These are phyloP conservation scores for Apeira syringaria DNA, from an alignment of 2,888 invertebrate species.

Conservation along the genomic window DNA sequence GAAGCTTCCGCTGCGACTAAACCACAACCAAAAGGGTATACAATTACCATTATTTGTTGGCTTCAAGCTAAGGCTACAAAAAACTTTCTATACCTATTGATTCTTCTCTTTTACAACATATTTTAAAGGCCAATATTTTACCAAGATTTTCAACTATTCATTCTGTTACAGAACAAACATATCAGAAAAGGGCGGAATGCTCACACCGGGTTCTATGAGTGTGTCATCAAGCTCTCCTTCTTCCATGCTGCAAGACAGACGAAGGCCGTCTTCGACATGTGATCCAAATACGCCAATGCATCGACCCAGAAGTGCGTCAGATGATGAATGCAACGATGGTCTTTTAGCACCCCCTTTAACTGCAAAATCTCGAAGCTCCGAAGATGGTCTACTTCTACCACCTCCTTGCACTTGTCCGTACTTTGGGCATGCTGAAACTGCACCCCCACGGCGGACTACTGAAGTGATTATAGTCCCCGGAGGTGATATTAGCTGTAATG, in stretches of 20 bases:
- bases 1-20: conserved; percentile 86
- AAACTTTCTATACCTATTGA: conserved; percentile 38
- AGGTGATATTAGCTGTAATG: conserved; percentile 76
- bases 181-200: conserved; percentile 71
- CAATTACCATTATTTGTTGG: conserved; percentile 65
- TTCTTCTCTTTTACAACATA: conserved; percentile 15
- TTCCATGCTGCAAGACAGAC: conserved; percentile 70
- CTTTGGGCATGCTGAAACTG: conserved; percentile 86
- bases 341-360: conserved; percentile 65
- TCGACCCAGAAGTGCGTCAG: conserved; percentile 71
- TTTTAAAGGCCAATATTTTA: neutral
- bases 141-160: neutral
- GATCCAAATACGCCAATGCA: conserved; percentile 62
- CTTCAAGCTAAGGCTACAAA: conserved; percentile 40
- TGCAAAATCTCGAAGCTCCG: conserved; percentile 72
- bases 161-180: conserved; percentile 60
- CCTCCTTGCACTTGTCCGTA: conserved; percentile 93
- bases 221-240: conserved; percentile 77
- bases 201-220: conserved; percentile 73
- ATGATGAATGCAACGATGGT: conserved; percentile 70
- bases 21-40: conserved; percentile 76
- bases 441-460: conserved; percentile 76
- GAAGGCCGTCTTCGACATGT: conserved; percentile 65
- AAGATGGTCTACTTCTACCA: conserved; percentile 84
- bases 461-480: conserved; percentile 81